Base-by-base conservation (phyloP, 1,140 invertebrate genomes). In the Drosophila kikkawai region DNA sequence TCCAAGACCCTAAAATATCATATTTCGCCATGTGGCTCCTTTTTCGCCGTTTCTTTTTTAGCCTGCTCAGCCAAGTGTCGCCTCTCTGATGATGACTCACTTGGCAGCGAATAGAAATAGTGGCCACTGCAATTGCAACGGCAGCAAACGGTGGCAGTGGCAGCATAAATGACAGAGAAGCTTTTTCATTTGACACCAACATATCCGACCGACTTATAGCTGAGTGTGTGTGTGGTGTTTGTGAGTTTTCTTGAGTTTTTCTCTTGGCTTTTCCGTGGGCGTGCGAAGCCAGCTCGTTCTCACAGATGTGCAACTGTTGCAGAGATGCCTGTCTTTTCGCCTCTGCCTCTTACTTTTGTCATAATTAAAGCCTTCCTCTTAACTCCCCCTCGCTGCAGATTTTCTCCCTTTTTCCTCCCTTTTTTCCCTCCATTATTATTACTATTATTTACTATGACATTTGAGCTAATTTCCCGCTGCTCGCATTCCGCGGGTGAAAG, bases 401-500 rank as follows among this genome's bases (percentile, higher is more conserved):
- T 80, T 70, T 75, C 36, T 58, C 48, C 61, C 42, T 34, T 73
- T 58, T 66, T 26, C 17, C 42, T 32, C 50, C 44, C 58, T 44
- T 65, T 29, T 57, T 80, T 64, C 22, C 22, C 60, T 12, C 22
- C 55, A 47, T 50, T 59, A 50, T 63, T 74, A 47, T 50, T 67
- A 51, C 50, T 65, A 48, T 79, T 77, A 80, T 76, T 76, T 68
- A 79, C 69, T 36, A 64, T 56, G 57, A 64, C 73, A 87, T 88
- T 83, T 88, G 84, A 83, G 84, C 76, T 76, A 80, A 87, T 87
- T 84, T 67, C 61, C 44, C 51, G 77, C 57, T 75, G 80, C 60
- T 66, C 84, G 83, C 84, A 87, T 87, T 87, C 84, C 81, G 44
- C 61, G 81, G 85, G 84, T 87, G 84, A 87, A 87, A 87, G 84